Evolutionary conservation across 2,888 invertebrate genomes (phyloP).

Genomic region (Drosophila kambysellisi): DNA sequence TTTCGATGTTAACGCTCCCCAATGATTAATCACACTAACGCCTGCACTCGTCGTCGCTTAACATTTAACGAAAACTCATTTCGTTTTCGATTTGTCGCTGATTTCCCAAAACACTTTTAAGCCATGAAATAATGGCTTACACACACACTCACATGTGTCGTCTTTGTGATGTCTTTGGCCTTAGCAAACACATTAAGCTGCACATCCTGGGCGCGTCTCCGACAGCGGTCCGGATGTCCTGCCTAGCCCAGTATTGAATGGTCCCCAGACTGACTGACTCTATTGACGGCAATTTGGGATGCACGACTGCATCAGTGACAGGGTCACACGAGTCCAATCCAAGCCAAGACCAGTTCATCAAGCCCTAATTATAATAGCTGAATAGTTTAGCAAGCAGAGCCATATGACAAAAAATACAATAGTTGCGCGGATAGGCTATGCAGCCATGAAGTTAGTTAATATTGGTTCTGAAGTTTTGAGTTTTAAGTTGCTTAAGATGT

Average conservation of each 20-base stretch:
- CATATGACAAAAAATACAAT: not conserved
- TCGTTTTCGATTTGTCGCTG: slow-evolving; percentile 70
- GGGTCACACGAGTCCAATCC: slow-evolving; percentile 32
- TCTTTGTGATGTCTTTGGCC: slow-evolving; percentile 49
- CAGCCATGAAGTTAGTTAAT: not conserved
- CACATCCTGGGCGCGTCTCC: slow-evolving; percentile 66
- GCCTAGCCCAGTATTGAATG: slow-evolving; percentile 48
- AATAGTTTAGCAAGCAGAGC: slow-evolving; percentile 4
- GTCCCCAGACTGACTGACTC: slow-evolving; percentile 36
- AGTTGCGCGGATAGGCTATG: not conserved
- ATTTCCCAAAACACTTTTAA: slow-evolving; percentile 72
- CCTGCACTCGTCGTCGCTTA: slow-evolving; percentile 13
- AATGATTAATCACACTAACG: slow-evolving; percentile 65
- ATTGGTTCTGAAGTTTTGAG: not conserved
- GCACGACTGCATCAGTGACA: slow-evolving; percentile 69
- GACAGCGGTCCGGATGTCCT: slow-evolving; percentile 53
- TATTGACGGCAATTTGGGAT: slow-evolving; percentile 73
- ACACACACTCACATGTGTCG: not conserved
- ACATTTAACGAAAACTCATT: slow-evolving; percentile 61
- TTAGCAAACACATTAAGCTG: slow-evolving; percentile 60
- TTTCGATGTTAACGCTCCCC: slow-evolving; percentile 52
- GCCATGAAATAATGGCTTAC: slow-evolving; percentile 6
- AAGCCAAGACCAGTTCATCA: slow-evolving; percentile 20
- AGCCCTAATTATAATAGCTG: slow-evolving; percentile 22
- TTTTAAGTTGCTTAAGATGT: not conserved